Percentiles rank a stretch among this genome's conserved stretches.
Evolutionary conservation across 2,113 vertebrate species (phyloP).

Genomic region (Nanorana parkeri): DNA sequence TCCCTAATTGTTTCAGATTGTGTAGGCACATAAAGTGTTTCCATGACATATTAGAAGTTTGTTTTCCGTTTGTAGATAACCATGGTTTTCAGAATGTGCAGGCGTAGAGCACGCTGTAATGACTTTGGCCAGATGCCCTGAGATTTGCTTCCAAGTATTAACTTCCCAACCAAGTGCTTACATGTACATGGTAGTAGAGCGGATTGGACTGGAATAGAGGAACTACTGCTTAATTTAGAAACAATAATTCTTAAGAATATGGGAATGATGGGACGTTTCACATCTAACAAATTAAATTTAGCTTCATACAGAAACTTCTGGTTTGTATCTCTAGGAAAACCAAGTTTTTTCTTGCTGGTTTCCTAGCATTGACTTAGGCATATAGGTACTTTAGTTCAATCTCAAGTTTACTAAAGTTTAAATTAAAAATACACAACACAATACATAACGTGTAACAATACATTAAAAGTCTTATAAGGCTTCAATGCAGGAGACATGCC

Average conservation of each 20-base stretch:
- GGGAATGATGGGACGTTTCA: neutral
- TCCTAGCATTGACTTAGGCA: no score
- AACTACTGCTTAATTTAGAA: constrained; percentile 3
- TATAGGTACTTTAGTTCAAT: no score
- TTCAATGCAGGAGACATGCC: no score
- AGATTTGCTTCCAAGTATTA: constrained; percentile 67
- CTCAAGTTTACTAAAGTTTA: no score
- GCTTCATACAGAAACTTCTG: neutral
- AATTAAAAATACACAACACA: no score
- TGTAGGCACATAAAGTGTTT: constrained; percentile 69
- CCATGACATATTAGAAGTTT: constrained; percentile 69
- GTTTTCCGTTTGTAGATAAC: constrained; percentile 22
- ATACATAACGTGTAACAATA: no score
- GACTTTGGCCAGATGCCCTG: constrained; percentile 65
- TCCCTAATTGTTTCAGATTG: constrained; percentile 42
- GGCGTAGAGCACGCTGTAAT: constrained; percentile 62
- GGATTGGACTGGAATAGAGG: neutral
- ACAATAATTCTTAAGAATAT: neutral
- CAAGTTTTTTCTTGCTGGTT: no score
- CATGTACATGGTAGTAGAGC: constrained; percentile 5
- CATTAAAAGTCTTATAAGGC: no score
- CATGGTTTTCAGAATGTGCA: constrained; percentile 62
- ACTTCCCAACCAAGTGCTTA: constrained; percentile 63
- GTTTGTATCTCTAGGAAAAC: no score
- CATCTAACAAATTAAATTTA: neutral